phyloP scores from a whole-genome alignment of 2,113 vertebrate genomes.

The Pseudorectes ferrugineus region DNA sequence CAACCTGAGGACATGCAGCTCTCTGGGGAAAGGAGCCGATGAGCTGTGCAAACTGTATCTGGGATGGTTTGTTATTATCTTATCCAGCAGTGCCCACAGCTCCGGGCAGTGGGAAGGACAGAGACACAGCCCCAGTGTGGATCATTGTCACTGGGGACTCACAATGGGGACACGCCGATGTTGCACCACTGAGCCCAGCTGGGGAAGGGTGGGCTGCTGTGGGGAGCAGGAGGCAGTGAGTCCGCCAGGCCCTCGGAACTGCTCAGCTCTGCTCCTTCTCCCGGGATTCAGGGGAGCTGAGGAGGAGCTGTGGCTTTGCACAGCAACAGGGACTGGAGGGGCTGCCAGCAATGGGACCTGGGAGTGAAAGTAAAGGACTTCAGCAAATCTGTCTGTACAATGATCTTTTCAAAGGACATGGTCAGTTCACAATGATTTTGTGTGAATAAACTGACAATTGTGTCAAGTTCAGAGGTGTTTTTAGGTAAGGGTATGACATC shows the following conservation, averaged over 20 bases:
- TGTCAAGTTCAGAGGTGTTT: neutral
- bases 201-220: neutral
- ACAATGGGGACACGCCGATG: rapidly evolving
- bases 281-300: neutral
- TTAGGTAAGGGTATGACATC: neutral
- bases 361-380: neutral
- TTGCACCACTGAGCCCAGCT: neutral
- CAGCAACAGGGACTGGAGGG: neutral
- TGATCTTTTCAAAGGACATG: neutral
- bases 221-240: neutral
- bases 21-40: neutral
- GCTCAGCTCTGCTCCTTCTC: neutral
- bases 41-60: neutral
- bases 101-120: neutral
- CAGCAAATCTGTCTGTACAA: neutral
- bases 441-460: neutral
- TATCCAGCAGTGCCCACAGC: neutral
- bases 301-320: neutral
- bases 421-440: neutral
- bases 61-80: neutral
- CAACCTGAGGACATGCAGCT: neutral
- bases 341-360: neutral
- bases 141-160: neutral
- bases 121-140: neutral
- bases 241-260: rapidly evolving